Evolutionary conservation across 2,797 vertebrate species (phyloP), one percentile per base, ranked within the genome.

Genomic region (Danio aesculapii): DNA sequence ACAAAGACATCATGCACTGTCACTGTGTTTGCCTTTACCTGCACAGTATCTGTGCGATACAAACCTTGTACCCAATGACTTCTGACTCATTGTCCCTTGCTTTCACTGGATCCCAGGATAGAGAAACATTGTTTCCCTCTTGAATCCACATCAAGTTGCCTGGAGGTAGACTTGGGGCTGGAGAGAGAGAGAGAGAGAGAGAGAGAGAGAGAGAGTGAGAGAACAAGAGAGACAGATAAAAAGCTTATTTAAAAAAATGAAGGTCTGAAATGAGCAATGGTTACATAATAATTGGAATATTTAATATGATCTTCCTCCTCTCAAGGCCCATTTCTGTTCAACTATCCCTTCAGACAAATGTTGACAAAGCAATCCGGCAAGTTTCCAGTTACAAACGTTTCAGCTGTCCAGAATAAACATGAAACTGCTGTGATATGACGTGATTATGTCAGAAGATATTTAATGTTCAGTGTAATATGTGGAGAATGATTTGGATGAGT

Each of bases 51-150:
- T 53, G 47, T 6, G 41, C 44, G 5, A 57, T 66, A 87, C 89
- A 92, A 84, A 98, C 98, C 97, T 97, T 98, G 86, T 99, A 99
- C n/a, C 98, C 98, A 83, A 96, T 95, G 88, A 99, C 97, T 50
- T 97, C 96, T 2, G 98, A 99, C 87, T 99, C 98, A n/a, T 98
- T 99, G 85, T 94, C 95, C 84, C 96, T 91, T 7, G 97, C 93
- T 90, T 89, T 96, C 73, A 99, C 97, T 0, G 96, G 97, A 69
- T 98, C 97, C 98, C 98, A 99, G 67, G 90, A 96, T 75, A 99
- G 87, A 74, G 97, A 96, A 41, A 99, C 95, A 17, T 98, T 96
- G 85, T 97, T 95, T 0, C 97, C 98, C n/a, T 98, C 97, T 30
- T 97, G 96, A 82, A 98, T 96, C 97, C 97, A 98, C 90, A 94